Evolutionary conservation across 35 echinoderm and acorn worm genomes (phyloP).

Genomic region (Ophioderma brevispina): DNA sequence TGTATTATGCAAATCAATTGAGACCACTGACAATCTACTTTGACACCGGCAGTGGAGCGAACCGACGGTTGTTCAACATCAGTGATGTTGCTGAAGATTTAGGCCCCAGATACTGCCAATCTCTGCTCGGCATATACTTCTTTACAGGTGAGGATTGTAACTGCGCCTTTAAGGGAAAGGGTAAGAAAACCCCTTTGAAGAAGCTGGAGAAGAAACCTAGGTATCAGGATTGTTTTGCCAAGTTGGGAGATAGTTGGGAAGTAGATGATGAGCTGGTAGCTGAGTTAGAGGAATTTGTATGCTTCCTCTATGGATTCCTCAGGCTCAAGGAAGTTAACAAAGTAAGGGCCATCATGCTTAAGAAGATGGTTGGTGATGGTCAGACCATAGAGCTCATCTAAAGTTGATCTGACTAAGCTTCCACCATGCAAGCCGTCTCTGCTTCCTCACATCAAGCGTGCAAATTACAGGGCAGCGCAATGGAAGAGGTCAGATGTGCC

Average conservation of each 20-base stretch:
- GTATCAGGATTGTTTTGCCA: slow-evolving; percentile 34
- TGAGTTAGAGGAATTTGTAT: slow-evolving; percentile 57
- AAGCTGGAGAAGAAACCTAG: slow-evolving; percentile 64
- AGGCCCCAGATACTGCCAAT: slow-evolving; percentile 25
- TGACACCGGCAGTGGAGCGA: slow-evolving; percentile 45
- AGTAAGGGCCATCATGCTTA: slow-evolving; percentile 15
- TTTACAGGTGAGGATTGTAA: slow-evolving; percentile 61
- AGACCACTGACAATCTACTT: slow-evolving; percentile 7
- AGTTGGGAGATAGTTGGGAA: slow-evolving; percentile 53
- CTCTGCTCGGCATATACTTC: slow-evolving; percentile 50
- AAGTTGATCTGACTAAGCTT: slow-evolving; percentile 20
- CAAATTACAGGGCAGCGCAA: slow-evolving; percentile 20
- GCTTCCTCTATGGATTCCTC: slow-evolving; percentile 56
- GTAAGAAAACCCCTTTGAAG: slow-evolving; percentile 59
- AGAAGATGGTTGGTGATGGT: slow-evolving; percentile 29
- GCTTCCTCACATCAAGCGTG: slow-evolving; percentile 29
- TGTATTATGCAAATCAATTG: slow-evolving; percentile 51
- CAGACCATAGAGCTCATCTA: slow-evolving; percentile 26
- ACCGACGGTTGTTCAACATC: slow-evolving; percentile 60
- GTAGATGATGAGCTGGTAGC: slow-evolving; percentile 26
- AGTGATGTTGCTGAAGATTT: slow-evolving; percentile 49
- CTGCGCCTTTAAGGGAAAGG: slow-evolving; percentile 76
- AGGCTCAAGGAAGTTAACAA: slow-evolving; percentile 6
- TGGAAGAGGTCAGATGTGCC: slow-evolving; percentile 36
- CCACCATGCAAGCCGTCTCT: slow-evolving; percentile 47